phyloP scores from a whole-genome alignment of 2,888 invertebrate species.

The Tiphia femorata region DNA sequence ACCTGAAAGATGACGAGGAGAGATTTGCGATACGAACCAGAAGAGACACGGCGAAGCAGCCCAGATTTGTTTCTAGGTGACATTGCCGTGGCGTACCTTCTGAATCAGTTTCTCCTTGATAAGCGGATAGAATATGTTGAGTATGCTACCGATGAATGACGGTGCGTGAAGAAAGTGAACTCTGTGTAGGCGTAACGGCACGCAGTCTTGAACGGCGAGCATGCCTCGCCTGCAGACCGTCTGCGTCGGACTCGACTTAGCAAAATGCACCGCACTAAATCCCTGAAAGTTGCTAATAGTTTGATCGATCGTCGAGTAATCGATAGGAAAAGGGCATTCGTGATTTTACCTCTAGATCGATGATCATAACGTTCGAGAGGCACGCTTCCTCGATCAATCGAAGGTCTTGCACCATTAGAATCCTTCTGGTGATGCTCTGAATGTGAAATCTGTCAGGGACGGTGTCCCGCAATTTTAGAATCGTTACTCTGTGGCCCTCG shows the following conservation, averaged over 20 bases:
- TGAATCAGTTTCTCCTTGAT: conserved; percentile 63
- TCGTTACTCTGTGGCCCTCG: conserved; percentile 63
- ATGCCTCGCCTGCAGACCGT: conserved; percentile 57
- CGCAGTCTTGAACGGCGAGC: conserved; percentile 65
- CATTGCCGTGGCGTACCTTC: conserved; percentile 60
- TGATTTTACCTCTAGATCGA: conserved; percentile 62
- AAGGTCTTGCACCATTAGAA: conserved; percentile 64
- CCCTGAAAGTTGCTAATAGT: conserved; percentile 50
- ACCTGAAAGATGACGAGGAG: conserved; percentile 50
- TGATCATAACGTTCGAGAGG: conserved; percentile 62
- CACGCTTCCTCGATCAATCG: conserved; percentile 61
- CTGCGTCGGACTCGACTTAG: conserved; percentile 63
- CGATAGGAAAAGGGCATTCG: neutral
- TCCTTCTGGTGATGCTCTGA: conserved; percentile 55
- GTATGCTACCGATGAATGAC: conserved; percentile 54
- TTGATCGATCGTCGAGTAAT: neutral
- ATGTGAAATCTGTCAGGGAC: conserved; percentile 60
- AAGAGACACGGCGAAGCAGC: too few relatives aligned
- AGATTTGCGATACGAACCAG: too few relatives aligned
- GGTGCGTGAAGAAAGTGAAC: conserved; percentile 61
- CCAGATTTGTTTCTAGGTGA: too few relatives aligned
- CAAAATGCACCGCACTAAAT: conserved; percentile 59
- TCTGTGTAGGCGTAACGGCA: conserved; percentile 63
- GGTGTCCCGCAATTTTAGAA: conserved; percentile 55
- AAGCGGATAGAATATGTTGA: conserved; percentile 61